Base-by-base conservation (phyloP, 1,140 invertebrate species). In the Drosophila simulans region DNA sequence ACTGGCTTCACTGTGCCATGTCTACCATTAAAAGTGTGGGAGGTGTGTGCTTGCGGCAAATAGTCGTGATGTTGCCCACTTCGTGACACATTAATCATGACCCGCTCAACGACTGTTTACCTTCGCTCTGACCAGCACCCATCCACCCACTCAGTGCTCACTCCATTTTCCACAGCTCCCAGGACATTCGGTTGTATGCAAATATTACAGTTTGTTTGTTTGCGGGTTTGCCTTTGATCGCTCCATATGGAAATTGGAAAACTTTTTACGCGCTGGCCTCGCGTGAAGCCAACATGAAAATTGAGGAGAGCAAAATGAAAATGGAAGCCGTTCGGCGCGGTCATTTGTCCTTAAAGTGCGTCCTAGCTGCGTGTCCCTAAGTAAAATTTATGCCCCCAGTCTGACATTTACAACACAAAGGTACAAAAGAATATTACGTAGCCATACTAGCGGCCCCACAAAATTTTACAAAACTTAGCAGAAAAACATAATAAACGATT, bases 31-130 rank as follows among this genome's bases (percentile, higher is more conserved):
- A 54, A 46, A 22, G 7, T 15, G 34, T 58, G 52, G 74, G 56
- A 51, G 48, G 45, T 54, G 27, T 62, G 52, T 57, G 58, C 63
- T 62, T 58, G 63, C 15, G 65, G 62, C 59, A 77, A 72, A 68
- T 64, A 55, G 49, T 57, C 63, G 72, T 49, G 51, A 53, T 82
- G 79, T 62, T 82, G 79, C 70, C 57, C 69, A 81, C 71, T 88
- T 88, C 84, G 76, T 88, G 84, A 77, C 84, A 88, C 84, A 88
- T 88, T 88, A 88, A 88, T 88, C 84, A 88, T 83, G 84, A 89
- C 84, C 84, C 66, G 76, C 84, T 84, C 84, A 89, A 88, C 80
- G 84, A 68, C 80, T 80, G 77, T 89, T 89, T 84, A 89, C 80
- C 85, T 80, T 51, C 48, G 70, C 20, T 51, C 81, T 76, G 57